These are phyloP conservation scores for Chromobotia macracanthus DNA, from an alignment of 2,797 vertebrate species.

Conservation along the genomic window DNA sequence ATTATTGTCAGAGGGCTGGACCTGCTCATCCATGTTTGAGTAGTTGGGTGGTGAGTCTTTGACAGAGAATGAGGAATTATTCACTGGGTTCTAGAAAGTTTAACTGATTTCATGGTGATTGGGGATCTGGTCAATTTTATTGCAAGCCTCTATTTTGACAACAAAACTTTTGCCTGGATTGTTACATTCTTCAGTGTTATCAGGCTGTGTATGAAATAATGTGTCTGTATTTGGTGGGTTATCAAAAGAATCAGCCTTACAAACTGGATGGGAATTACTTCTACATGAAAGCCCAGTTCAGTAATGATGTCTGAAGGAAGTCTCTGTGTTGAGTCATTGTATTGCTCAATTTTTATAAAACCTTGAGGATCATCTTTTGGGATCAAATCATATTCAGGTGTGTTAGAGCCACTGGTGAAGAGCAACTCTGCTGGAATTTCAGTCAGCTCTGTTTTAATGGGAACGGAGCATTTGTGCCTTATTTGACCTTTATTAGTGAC, in stretches of 20 bases:
- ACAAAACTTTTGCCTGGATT: neutral
- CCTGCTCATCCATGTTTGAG: neutral
- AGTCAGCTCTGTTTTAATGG: constrained; percentile 21
- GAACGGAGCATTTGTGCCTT: neutral
- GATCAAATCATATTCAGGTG: neutral
- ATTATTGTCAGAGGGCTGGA: neutral
- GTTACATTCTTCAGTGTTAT: neutral
- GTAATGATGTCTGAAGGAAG: neutral
- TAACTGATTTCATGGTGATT: neutral
- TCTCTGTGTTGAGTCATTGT: neutral
- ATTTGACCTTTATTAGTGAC: neutral
- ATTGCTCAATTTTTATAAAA: constrained; percentile 4
- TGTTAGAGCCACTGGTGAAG: neutral
- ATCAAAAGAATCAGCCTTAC: neutral
- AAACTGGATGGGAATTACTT: neutral
- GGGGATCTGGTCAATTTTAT: neutral
- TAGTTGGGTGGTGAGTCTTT: neutral
- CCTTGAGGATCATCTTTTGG: neutral
- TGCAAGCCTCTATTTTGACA: constrained; percentile 7
- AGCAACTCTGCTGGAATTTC: neutral
- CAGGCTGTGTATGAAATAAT: neutral
- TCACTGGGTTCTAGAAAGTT: neutral
- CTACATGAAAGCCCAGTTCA: neutral
- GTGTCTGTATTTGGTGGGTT: neutral
- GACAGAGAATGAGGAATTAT: neutral